These are phyloP conservation scores for Xestia c-nigrum DNA, from an alignment of 2,888 invertebrate genomes.

Conservation along the genomic window DNA sequence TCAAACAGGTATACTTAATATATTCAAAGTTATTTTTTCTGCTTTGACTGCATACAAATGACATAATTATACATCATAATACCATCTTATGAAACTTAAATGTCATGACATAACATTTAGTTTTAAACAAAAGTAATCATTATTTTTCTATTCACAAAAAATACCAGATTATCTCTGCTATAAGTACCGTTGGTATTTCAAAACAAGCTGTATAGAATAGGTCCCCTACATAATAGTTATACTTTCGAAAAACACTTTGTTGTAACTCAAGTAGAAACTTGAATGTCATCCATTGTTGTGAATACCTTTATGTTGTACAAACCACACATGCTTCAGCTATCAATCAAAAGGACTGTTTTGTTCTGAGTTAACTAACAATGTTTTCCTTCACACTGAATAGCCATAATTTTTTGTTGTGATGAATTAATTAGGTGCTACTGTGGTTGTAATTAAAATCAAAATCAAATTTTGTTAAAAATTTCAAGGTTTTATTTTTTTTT, in stretches of 20 bases:
- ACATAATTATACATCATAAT: conserved; percentile 31
- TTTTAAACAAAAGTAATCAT: conserved; percentile 18
- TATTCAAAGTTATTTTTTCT: conserved; percentile 18
- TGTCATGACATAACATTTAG: background rate
- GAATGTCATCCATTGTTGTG: conserved; percentile 30
- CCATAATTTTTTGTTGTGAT: background rate
- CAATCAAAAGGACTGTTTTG: conserved; percentile 3
- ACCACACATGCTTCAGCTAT: conserved; percentile 4
- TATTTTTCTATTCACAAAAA: conserved; percentile 3
- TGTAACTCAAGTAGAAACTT: conserved; percentile 16
- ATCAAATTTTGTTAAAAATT: too few species aligned
- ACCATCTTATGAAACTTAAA: background rate
- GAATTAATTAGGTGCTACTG: background rate
- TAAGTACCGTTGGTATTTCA: conserved; percentile 17
- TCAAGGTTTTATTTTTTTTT: too few species aligned
- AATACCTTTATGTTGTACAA: conserved; percentile 30
- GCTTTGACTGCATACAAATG: conserved; percentile 36
- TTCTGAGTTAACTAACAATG: background rate
- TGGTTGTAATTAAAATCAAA: too few species aligned
- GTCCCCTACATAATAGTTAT: background rate
- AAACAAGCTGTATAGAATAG: conserved; percentile 17
- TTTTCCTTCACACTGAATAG: background rate
- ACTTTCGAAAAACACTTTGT: conserved; percentile 23
- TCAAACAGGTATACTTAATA: conserved; percentile 93
- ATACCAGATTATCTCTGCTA: background rate